phyloP scores from a whole-genome alignment of 2,888 invertebrate species.

The Nasonia oneida region DNA sequence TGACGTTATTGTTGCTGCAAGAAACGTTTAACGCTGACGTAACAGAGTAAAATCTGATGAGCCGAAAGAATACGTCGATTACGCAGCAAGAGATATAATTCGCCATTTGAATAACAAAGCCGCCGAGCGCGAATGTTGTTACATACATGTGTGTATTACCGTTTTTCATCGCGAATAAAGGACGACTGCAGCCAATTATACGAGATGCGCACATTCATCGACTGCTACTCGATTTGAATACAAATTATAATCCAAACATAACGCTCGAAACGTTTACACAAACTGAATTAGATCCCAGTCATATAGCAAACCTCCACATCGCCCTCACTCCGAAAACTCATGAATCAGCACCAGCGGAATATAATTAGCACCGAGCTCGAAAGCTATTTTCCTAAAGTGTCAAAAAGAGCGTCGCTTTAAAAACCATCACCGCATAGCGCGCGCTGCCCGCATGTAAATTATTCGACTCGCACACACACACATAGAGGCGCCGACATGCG shows the following conservation, averaged over 20 bases:
- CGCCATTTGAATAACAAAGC: constrained; percentile 7
- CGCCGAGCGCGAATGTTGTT: neutral
- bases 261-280: no score
- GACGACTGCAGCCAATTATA: neutral
- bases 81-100: neutral
- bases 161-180: neutral
- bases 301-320: no score
- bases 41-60: neutral
- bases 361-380: neutral
- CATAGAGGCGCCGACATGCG: neutral
- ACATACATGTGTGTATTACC: no score
- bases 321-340: neutral
- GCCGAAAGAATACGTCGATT: neutral
- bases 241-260: neutral
- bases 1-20: neutral
- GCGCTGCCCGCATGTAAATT: constrained; percentile 12
- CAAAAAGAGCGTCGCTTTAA: constrained; percentile 23
- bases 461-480: no score
- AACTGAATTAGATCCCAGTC: no score
- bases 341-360: neutral
- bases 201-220: neutral
- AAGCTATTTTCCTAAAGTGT: neutral
- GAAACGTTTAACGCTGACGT: neutral
- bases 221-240: neutral
- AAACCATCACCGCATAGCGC: constrained; percentile 5